These are phyloP conservation scores for Hepsetus odoe DNA, from an alignment of 2,113 vertebrate genomes.

Conservation along the genomic window DNA sequence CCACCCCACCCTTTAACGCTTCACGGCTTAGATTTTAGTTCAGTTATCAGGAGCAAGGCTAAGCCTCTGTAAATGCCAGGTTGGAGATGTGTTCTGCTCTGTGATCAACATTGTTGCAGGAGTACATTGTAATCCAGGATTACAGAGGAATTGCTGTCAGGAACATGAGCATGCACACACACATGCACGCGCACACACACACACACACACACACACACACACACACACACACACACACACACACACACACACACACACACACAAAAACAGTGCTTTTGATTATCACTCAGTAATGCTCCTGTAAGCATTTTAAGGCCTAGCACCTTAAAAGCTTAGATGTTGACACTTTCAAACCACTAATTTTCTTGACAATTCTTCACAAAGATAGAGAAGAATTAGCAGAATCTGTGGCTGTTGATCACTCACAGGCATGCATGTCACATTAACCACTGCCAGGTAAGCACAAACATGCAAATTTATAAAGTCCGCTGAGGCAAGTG, in stretches of 20 bases:
- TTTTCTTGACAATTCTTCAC: conserved; percentile 30
- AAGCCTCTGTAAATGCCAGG: conserved; percentile 40
- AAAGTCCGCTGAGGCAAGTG: neutral
- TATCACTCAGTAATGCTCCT: conserved; percentile 12
- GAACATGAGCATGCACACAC: too few species aligned
- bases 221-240: conserved; percentile 26
- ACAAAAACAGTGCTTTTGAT: neutral
- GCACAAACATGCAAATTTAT: neutral
- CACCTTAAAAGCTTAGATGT: neutral
- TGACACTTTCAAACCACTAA: conserved; percentile 21
- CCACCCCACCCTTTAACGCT: neutral
- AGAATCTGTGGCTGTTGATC: neutral
- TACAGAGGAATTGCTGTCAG: conserved; percentile 50
- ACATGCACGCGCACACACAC: too few species aligned
- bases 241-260: conserved; percentile 20
- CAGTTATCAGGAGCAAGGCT: conserved; percentile 30
- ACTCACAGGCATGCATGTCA: neutral
- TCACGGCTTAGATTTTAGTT: conserved; percentile 9
- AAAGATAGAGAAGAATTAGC: conserved; percentile 5
- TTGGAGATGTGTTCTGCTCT: conserved; percentile 31
- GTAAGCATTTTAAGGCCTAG: conserved; percentile 31
- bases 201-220: conserved; percentile 22
- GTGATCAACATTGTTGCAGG: conserved; percentile 23
- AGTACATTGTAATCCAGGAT: conserved; percentile 43
- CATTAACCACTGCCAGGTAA: neutral